Base-by-base conservation (phyloP, 2,888 invertebrate genomes). In the Lissocephala sabroskyi region DNA sequence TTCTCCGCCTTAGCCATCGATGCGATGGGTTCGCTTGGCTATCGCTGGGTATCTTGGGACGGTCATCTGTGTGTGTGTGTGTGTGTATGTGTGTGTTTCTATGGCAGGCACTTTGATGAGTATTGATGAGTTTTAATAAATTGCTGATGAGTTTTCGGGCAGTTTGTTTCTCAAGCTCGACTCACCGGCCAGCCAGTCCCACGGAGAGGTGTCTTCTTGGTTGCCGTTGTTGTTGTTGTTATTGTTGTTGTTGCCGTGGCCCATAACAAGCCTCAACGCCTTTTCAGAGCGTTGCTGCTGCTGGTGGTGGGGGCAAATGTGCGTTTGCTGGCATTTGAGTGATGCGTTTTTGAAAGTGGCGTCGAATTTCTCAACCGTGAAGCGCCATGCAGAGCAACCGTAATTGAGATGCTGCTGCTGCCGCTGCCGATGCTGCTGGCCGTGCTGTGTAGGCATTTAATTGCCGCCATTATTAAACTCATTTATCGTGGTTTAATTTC, bases 391-490 rank as follows among this genome's bases (percentile, higher is more conserved):
- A 62, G 71, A 62, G 66, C 65, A 65, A 59, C 59, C 50, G 66
- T 74, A 70, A 66, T 67, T 74, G 70, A 74, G 67, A 67, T 59
- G 68, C 68, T 65, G 65, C 63, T 63, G 59, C 58, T 53, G 65
- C 56, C 55, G 58, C 43, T 35, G 54, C 41, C 37, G 52, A 45
- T 53, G 56, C 26, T 39, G 52, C 41, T 49, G 52, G 49, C 39
- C 19, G 52, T 40, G 56, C 49, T 51, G 57, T 59, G 66, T 64
- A 74, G 60, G 56, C 65, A 56, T 75, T 78, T 75, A 76, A 78
- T 76, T 76, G 78, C 78, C 64, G 63, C 79, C 78, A 76, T 78
- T 78, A 77, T 77, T 77, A 76, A 76, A 78, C 76, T 71, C 78
- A 77, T 76, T 78, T 77, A 78, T 74, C 78, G 78, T 74, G 76